phyloP scores from a whole-genome alignment of 2,113 vertebrate genomes.

The Sinocyclocheilus anophthalmus region DNA sequence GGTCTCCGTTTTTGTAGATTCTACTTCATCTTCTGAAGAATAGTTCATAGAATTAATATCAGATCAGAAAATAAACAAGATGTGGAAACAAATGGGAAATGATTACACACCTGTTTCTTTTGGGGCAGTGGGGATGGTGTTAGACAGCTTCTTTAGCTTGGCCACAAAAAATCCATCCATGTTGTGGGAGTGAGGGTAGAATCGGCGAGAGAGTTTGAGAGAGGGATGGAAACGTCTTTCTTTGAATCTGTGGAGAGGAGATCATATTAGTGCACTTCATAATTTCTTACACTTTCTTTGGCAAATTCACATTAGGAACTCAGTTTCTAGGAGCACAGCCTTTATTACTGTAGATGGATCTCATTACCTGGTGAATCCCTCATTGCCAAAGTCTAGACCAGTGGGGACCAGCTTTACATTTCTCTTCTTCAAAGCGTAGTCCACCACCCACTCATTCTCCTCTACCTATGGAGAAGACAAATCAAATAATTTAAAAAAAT shows the following conservation, averaged over 20 bases:
- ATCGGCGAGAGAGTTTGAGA: constrained; percentile 83
- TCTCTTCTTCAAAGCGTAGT: constrained; percentile 95
- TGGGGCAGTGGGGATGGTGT: constrained; percentile 78
- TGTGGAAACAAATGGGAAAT: neutral
- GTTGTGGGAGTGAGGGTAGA: constrained; percentile 96
- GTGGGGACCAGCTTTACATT: constrained; percentile 92
- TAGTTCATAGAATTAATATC: neutral
- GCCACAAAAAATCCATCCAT: constrained; percentile 99
- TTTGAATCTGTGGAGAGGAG: constrained; percentile 78
- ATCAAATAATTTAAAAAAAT: neutral
- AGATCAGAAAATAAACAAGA: neutral
- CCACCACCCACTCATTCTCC: constrained; percentile 98
- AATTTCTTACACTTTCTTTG: neutral
- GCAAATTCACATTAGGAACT: neutral
- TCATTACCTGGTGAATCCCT: constrained; percentile 89
- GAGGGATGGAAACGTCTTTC: constrained; percentile 89
- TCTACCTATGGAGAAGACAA: constrained; percentile 80
- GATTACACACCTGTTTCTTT: constrained; percentile 66
- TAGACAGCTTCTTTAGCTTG: constrained; percentile 95
- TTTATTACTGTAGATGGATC: neutral
- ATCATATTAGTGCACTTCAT: neutral
- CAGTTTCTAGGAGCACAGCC: neutral
- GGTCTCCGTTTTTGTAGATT: constrained; percentile 53
- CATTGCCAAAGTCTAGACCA: constrained; percentile 94
- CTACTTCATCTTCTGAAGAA: constrained; percentile 15